phyloP scores from a whole-genome alignment of 1,140 invertebrate species.

The Vollenhovia emeryi region DNA sequence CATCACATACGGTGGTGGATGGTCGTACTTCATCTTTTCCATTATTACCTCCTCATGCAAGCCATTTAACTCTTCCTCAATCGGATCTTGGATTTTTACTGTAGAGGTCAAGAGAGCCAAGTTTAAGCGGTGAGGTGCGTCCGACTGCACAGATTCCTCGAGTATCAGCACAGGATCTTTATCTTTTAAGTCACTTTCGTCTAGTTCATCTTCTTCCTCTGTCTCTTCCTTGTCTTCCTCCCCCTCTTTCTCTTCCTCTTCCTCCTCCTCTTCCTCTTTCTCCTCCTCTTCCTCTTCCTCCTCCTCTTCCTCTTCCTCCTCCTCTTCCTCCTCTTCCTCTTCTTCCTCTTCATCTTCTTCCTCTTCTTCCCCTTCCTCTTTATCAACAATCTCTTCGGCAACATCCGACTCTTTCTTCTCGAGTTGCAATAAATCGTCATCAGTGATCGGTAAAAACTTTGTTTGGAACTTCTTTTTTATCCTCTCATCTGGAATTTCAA shows the following conservation, averaged over 20 bases:
- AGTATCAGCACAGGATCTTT: slow-evolving; percentile 66
- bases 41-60: slow-evolving; percentile 65
- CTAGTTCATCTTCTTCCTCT: not conserved
- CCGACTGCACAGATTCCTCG: slow-evolving; percentile 70
- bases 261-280: slow-evolving; percentile 50
- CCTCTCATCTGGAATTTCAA: slow-evolving; percentile 54
- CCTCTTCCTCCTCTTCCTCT: slow-evolving; percentile 63
- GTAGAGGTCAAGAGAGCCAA: slow-evolving; percentile 78
- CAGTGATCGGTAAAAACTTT: slow-evolving; percentile 78
- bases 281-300: slow-evolving; percentile 63
- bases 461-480: slow-evolving; percentile 72
- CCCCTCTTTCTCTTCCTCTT: slow-evolving; percentile 55
- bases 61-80: slow-evolving; percentile 42
- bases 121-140: slow-evolving; percentile 78
- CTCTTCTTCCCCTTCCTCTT: slow-evolving; percentile 42
- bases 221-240: not conserved
- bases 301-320: not conserved
- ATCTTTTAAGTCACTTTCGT: slow-evolving; percentile 30
- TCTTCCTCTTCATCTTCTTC: slow-evolving; percentile 60
- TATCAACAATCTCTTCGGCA: not conserved
- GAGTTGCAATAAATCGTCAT: slow-evolving; percentile 72
- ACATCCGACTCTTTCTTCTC: slow-evolving; percentile 26
- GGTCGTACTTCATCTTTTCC: slow-evolving; percentile 79
- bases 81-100: slow-evolving; percentile 71
- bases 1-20: slow-evolving; percentile 78